These are phyloP conservation scores for Menura novaehollandiae DNA, from an alignment of 2,113 vertebrate genomes.

Conservation along the genomic window DNA sequence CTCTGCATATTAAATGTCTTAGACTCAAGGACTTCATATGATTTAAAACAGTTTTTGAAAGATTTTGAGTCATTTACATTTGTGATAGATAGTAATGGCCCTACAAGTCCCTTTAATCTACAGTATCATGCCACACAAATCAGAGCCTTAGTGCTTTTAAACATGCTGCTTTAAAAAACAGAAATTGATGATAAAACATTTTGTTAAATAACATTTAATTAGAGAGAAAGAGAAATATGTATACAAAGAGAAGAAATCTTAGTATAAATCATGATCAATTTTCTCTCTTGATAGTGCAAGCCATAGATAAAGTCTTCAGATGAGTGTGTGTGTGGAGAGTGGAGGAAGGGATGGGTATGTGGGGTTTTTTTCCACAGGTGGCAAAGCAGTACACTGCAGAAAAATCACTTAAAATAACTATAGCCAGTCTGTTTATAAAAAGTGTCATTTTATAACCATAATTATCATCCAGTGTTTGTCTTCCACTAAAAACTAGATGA, in stretches of 20 bases:
- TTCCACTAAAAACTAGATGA: background rate
- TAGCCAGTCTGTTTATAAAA: background rate
- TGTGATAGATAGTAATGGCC: background rate
- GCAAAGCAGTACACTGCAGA: background rate
- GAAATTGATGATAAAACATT: background rate
- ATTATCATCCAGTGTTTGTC: background rate
- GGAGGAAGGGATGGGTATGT: background rate
- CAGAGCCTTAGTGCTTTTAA: background rate
- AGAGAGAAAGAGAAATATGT: background rate
- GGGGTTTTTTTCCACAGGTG: background rate
- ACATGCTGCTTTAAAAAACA: background rate
- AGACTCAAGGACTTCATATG: background rate
- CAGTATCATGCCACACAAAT: background rate
- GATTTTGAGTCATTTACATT: background rate
- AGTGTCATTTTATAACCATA: background rate
- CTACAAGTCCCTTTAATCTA: background rate
- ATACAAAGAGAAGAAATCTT: background rate
- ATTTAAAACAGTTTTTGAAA: background rate
- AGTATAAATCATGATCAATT: background rate
- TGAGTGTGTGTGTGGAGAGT: rapidly evolving
- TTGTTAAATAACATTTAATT: background rate
- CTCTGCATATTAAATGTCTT: background rate
- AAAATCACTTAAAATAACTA: background rate
- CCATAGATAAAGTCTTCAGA: background rate
- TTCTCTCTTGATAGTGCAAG: background rate